These are phyloP conservation scores for Antheraea yamamai DNA, from an alignment of 2,888 invertebrate species.

Conservation along the genomic window DNA sequence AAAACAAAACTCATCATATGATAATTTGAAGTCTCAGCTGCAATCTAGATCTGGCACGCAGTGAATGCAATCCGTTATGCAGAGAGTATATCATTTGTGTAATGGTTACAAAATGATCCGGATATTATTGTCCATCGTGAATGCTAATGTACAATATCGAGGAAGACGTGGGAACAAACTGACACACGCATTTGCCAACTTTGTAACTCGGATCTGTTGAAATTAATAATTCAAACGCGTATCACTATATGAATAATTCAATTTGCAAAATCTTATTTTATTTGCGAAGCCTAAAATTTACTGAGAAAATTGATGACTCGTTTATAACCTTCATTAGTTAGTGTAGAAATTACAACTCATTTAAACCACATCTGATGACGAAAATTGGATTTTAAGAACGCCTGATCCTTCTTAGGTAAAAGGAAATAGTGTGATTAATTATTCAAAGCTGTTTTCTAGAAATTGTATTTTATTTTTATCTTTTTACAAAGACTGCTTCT, in stretches of 20 bases:
- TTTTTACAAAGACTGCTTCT: no score
- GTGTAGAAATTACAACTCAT: not conserved
- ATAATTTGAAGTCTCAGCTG: not conserved
- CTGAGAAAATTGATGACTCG: not conserved
- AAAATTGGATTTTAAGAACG: not conserved
- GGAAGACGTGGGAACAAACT: not conserved
- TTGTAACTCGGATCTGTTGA: not conserved
- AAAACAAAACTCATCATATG: constrained; percentile 5
- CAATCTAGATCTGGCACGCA: constrained; percentile 7
- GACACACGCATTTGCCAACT: not conserved
- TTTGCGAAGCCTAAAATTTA: not conserved
- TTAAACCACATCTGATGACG: no score
- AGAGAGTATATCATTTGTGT: not conserved
- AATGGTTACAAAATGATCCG: not conserved
- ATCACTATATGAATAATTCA: not conserved
- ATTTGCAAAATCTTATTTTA: not conserved
- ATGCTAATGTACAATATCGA: not conserved
- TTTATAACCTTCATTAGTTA: not conserved
- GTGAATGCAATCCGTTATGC: constrained; percentile 6
- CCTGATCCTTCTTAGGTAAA: not conserved
- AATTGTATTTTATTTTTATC: no score
- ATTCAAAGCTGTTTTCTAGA: no score
- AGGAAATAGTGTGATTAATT: not conserved
- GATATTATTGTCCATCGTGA: not conserved
- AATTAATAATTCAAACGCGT: not conserved